phyloP scores from a whole-genome alignment of 2,113 vertebrate genomes.

The Trochalopteron elliotii region DNA sequence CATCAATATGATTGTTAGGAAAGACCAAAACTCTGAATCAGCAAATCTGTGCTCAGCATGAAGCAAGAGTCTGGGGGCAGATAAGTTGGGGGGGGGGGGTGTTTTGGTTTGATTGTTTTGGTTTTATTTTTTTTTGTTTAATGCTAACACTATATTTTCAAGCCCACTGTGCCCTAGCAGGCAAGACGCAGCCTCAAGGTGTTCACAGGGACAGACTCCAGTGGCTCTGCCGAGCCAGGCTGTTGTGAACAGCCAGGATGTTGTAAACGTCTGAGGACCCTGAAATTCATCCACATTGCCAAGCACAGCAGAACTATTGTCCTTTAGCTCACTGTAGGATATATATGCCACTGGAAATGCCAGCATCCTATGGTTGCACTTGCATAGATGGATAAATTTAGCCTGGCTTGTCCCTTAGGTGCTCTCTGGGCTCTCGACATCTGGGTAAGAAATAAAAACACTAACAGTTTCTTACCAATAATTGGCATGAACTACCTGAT shows the following conservation, averaged over 20 bases:
- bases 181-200: neutral
- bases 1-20: neutral
- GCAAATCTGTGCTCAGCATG: neutral
- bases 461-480: neutral
- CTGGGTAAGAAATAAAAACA: neutral
- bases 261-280: neutral
- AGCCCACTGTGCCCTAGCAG: neutral
- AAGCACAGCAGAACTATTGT: neutral
- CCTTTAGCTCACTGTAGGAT: neutral
- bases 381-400: neutral
- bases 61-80: neutral
- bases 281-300: neutral
- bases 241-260: neutral
- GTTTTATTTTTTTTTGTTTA: neutral
- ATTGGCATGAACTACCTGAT: neutral
- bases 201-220: rapidly evolving
- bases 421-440: neutral
- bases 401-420: neutral
- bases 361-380: neutral
- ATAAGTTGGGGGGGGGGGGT: rapidly evolving
- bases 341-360: neutral
- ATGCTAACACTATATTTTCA: neutral
- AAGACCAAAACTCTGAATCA: neutral
- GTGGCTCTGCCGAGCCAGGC: neutral
- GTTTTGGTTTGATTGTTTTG: neutral